Evolutionary conservation across 1,140 invertebrate species (phyloP).

Genomic region (Plectus sambesii): DNA sequence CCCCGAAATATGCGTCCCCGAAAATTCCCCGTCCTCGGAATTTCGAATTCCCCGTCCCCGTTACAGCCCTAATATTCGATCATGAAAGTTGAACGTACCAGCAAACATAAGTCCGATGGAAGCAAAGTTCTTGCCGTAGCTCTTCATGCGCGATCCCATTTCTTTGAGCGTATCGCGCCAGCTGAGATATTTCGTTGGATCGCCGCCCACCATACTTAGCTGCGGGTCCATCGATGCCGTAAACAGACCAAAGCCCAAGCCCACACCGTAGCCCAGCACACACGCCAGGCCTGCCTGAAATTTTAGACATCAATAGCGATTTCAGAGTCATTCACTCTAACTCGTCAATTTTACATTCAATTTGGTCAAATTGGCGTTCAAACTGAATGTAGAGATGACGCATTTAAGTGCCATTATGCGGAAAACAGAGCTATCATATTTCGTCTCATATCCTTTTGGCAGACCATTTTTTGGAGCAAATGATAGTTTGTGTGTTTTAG

Average conservation of each 20-base stretch:
- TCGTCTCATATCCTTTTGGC: neutral
- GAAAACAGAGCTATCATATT: neutral
- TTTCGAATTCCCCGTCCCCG: too few species aligned
- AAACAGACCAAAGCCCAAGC: conserved; percentile 83
- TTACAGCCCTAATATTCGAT: too few species aligned
- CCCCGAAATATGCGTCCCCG: conserved; percentile 3
- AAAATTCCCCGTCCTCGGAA: conserved; percentile 57
- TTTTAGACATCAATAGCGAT: too few species aligned
- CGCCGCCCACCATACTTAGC: conserved; percentile 55
- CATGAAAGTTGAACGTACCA: conserved; percentile 82
- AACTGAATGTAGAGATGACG: too few species aligned
- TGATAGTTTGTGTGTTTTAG: neutral
- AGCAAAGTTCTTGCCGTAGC: conserved; percentile 96
- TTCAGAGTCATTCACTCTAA: too few species aligned
- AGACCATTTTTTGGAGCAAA: neutral
- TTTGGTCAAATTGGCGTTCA: too few species aligned
- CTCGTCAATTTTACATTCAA: too few species aligned
- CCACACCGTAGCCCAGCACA: conserved; percentile 69
- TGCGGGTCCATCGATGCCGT: conserved; percentile 86
- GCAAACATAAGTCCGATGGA: conserved; percentile 82
- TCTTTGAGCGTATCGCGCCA: conserved; percentile 56
- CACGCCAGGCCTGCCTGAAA: conserved; percentile 26
- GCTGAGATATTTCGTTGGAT: conserved; percentile 56
- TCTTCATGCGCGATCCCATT: conserved; percentile 75
- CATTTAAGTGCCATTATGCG: conserved; percentile 6